Evolutionary conservation across 2,113 vertebrate genomes (phyloP).

Genomic region (Rhadina sibilatrix): DNA sequence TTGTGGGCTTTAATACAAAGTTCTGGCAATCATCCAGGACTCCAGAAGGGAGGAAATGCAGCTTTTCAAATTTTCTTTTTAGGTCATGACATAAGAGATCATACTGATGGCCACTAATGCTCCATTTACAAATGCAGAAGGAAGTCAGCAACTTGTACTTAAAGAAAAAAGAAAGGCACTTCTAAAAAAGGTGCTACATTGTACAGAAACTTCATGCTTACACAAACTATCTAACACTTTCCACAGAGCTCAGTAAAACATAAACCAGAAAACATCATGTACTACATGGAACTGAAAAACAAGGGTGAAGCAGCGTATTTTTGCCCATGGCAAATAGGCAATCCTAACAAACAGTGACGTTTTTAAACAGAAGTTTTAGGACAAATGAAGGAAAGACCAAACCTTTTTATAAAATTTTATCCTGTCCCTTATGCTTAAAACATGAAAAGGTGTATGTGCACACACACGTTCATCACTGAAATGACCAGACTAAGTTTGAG

Average conservation of each 20-base stretch:
- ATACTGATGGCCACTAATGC: background rate
- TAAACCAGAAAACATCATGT: background rate
- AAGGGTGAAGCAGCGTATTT: background rate
- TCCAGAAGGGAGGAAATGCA: background rate
- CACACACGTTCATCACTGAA: background rate
- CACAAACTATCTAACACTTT: background rate
- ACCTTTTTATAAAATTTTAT: background rate
- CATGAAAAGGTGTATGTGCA: background rate
- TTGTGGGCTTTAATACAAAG: conserved; percentile 5
- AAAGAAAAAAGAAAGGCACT: background rate
- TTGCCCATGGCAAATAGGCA: background rate
- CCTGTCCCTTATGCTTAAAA: background rate
- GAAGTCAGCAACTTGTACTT: background rate
- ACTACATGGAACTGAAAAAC: background rate
- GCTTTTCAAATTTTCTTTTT: conserved; percentile 3
- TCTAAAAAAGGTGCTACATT: background rate
- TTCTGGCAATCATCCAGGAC: background rate
- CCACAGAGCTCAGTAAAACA: background rate
- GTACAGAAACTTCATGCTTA: background rate
- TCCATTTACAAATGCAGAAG: background rate
- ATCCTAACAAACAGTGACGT: background rate
- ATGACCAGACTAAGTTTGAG: background rate
- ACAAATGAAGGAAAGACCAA: background rate
- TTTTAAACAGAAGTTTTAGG: background rate
- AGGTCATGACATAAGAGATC: conserved; percentile 26